Evolutionary conservation across 1,140 invertebrate genomes (phyloP), one percentile per base, ranked within the genome.

Genomic region (Uloborus diversus): DNA sequence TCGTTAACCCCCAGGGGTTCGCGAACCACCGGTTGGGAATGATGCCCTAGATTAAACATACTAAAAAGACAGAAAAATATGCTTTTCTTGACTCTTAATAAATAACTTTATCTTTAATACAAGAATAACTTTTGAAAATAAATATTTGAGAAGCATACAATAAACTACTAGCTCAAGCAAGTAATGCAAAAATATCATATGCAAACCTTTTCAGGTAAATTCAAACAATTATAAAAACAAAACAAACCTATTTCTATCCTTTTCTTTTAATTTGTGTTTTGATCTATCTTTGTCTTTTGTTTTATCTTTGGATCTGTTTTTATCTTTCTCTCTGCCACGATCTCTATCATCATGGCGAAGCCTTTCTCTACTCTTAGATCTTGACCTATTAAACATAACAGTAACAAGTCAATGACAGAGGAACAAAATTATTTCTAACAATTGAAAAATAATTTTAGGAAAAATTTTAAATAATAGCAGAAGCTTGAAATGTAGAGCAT

Each of bases 211-310:
- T n/a, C n/a, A n/a, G n/a, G n/a, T n/a, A n/a, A n/a, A n/a, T n/a
- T n/a, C n/a, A n/a, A n/a, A n/a, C n/a, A n/a, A n/a, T n/a, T n/a
- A n/a, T 25, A 64, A 80, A n/a, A 23, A 33, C 28, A 47, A 27
- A 65, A 53, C 47, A 68, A 51, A 65, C 51, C 66, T 17, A 64
- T 30, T 37, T 81, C 69, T 57, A 35, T 64, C 14, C 28, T 64
- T 11, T 42, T 14, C n/a, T 68, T 35, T 66, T 62, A 17, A 28
- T 62, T 70, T 65, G 14, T 37, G 37, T 84, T 83, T 81, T 85
- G 85, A 79, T 84, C 82, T 62, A 81, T 85, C 33, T 89, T 87
- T 61, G 86, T 85, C 32, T 61, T 51, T 65, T 13, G 56, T 27
- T 66, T 78, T 82, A 42, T 79, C 80, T 79, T 73, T 69, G 14